Evolutionary conservation across 2,888 invertebrate genomes (phyloP).

Genomic region (Habroteleia sp.): DNA sequence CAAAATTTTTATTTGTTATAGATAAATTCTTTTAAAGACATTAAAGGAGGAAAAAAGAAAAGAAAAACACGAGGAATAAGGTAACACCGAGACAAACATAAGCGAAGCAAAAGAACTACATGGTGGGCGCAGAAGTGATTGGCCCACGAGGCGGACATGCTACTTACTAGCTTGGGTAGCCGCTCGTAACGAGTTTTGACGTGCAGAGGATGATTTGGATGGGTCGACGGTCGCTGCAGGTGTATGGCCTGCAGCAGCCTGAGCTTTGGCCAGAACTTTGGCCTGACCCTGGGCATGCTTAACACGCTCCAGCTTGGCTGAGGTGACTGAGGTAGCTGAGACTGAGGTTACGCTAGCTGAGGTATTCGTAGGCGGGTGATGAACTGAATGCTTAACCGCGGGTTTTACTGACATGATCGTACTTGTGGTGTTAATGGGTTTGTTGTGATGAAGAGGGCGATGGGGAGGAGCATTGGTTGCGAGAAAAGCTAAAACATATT

Average conservation of each 20-base stretch:
- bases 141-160: slow-evolving; percentile 70
- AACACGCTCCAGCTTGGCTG: slow-evolving; percentile 76
- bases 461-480: slow-evolving; percentile 88
- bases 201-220: slow-evolving; percentile 79
- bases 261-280: slow-evolving; percentile 72
- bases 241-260: slow-evolving; percentile 70
- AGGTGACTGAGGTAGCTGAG: slow-evolving; percentile 65
- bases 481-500: slow-evolving; percentile 86
- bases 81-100: slow-evolving; percentile 13
- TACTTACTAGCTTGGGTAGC: slow-evolving; percentile 80
- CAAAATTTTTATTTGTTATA: no score
- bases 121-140: slow-evolving; percentile 20
- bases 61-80: background rate
- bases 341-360: slow-evolving; percentile 67
- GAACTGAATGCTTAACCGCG: slow-evolving; percentile 76
- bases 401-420: slow-evolving; percentile 72
- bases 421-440: slow-evolving; percentile 72
- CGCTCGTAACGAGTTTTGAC: slow-evolving; percentile 77
- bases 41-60: background rate
- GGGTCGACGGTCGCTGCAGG: slow-evolving; percentile 72
- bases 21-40: no score
- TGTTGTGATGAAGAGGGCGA: slow-evolving; percentile 80
- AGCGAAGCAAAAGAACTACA: slow-evolving; percentile 43
- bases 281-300: slow-evolving; percentile 73
- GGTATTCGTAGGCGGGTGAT: slow-evolving; percentile 71